Evolutionary conservation across 2,888 invertebrate species (phyloP), one percentile per base, ranked within the genome.

Genomic region (Synanthedon tipuliformis): DNA sequence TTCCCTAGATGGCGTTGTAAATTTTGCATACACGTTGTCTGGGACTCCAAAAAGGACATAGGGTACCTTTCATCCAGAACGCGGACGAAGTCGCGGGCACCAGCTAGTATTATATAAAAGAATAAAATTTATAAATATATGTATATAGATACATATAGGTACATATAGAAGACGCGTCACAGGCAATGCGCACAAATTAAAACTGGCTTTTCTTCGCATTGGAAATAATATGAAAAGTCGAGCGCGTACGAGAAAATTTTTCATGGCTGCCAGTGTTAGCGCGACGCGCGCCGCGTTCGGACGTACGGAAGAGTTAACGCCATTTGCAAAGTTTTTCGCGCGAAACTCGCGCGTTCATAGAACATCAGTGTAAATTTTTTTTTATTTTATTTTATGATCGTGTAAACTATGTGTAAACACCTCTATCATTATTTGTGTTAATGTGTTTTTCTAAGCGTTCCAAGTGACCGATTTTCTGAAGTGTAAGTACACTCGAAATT

Each of bases 141-240:
- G 3, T 2, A 18, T 18, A 18, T 2, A 18, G 18, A 23, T 23
- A 23, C 23, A 41, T 41, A 41, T n/a, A n/a, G n/a, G n/a, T n/a
- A n/a, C n/a, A n/a, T 45, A 13, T 45, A 45, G 45, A 15, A 45
- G 4, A 53, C 51, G 59, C 55, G 62, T 62, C 61, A 64, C 62
- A 69, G 67, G 69, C 66, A 67, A 66, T 57, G 54, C 54, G 50
- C 58, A 57, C 56, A 56, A 10, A 69, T 70, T 71, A 66, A 63
- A 69, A 70, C 63, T 61, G 68, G 66, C 62, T 72, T 75, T 74
- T 69, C 75, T 75, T 71, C 66, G 56, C 60, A 51, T 66, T 70
- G 67, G 57, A 70, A 74, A 71, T 63, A 74, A 71, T 63, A 60
- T 73, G 75, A 74, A 77, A 80, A 80, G 64, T 65, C 60, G 58